Conservation (phyloP, 2,113 vertebrate species). For the Myodes glareolus region DNA sequence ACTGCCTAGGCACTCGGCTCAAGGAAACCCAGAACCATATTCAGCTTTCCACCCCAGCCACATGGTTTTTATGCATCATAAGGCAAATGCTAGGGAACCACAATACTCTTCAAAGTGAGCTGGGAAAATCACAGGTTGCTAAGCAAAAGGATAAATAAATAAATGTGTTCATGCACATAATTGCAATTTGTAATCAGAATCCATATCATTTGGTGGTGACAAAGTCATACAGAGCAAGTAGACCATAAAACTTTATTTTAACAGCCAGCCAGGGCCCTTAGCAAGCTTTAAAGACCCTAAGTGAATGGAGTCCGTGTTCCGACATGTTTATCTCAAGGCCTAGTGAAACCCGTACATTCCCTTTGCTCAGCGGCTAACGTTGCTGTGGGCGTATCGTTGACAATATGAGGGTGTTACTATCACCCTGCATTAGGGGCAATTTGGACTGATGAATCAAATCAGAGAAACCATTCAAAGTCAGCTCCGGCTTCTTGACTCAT, state of each 20-base stretch:
- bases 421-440: slow-evolving; percentile 69
- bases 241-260: slow-evolving; percentile 61
- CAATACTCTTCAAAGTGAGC: background rate
- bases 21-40: background rate
- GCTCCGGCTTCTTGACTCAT: background rate
- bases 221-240: slow-evolving; percentile 67
- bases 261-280: slow-evolving; percentile 49
- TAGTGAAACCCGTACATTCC: slow-evolving; percentile 70
- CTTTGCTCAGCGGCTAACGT: slow-evolving; percentile 74
- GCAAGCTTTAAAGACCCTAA: slow-evolving; percentile 32
- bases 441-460: slow-evolving; percentile 72
- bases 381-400: slow-evolving; percentile 54
- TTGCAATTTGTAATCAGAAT: slow-evolving; percentile 41
- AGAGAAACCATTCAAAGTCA: slow-evolving; percentile 61
- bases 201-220: slow-evolving; percentile 28
- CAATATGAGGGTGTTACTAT: slow-evolving; percentile 72
- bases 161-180: background rate
- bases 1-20: background rate
- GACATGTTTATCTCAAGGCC: slow-evolving; percentile 67
- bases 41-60: background rate
- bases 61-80: background rate
- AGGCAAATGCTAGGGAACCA: background rate
- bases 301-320: slow-evolving; percentile 73
- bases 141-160: slow-evolving; percentile 28
- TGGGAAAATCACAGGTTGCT: slow-evolving; percentile 30